phyloP scores from a whole-genome alignment of 2,888 invertebrate genomes.

The Philopedon plagiatum region DNA sequence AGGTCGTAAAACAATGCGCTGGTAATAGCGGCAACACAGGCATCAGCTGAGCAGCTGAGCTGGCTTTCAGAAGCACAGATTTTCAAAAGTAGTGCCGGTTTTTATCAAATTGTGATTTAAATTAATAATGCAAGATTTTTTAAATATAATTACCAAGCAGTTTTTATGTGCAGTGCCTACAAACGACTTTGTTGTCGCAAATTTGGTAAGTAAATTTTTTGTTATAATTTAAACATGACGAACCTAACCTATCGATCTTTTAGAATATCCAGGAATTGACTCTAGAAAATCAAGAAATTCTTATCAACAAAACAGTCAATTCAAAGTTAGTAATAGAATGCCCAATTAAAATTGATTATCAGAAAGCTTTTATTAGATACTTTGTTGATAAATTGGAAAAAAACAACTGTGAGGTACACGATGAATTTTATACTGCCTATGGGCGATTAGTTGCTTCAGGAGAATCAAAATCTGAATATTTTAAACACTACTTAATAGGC shows the following conservation, averaged over 20 bases:
- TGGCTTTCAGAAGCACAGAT: no score
- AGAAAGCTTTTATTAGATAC: constrained; percentile 77
- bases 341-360: constrained; percentile 77
- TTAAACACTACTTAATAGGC: constrained; percentile 75
- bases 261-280: constrained; percentile 35
- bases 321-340: constrained; percentile 71
- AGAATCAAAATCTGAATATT: constrained; percentile 69
- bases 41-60: no score
- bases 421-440: constrained; percentile 76
- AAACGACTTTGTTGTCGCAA: constrained; percentile 48
- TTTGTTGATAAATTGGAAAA: constrained; percentile 74
- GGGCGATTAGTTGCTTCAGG: constrained; percentile 71
- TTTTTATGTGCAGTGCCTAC: constrained; percentile 62
- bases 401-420: constrained; percentile 73
- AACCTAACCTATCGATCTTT: constrained; percentile 2
- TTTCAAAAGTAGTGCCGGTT: background rate
- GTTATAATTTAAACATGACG: constrained; percentile 5
- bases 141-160: constrained; percentile 58
- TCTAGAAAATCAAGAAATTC: constrained; percentile 72
- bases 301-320: constrained; percentile 75
- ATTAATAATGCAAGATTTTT: constrained; percentile 15
- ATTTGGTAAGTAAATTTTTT: constrained; percentile 46
- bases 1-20: no score
- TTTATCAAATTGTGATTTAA: background rate
- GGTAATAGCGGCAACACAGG: no score